Conservation (phyloP, 2,113 vertebrate species). For the Tupaia chinensis region DNA sequence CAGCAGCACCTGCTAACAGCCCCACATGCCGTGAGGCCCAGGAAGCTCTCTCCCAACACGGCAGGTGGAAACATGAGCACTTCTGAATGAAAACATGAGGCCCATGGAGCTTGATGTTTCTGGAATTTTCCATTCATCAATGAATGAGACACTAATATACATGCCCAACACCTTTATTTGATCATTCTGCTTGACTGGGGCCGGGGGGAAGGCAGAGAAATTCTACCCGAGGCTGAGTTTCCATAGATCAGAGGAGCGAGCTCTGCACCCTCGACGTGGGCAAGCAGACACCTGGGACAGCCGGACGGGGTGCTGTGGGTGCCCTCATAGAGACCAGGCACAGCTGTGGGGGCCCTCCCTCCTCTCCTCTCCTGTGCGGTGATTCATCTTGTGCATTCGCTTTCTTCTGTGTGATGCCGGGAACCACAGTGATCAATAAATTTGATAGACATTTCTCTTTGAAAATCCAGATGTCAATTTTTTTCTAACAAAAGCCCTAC, state of each 20-base stretch:
- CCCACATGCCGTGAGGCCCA: fast-evolving
- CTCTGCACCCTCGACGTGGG: too few relatives aligned
- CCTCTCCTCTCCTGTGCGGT: fast-evolving
- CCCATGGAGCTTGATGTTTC: neutral
- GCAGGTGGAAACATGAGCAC: fast-evolving
- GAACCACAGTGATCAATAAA: fast-evolving
- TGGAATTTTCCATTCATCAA: neutral
- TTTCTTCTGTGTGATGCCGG: fast-evolving
- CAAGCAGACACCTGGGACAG: neutral
- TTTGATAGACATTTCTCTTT: too few relatives aligned
- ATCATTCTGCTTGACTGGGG: neutral
- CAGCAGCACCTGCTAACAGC: fast-evolving
- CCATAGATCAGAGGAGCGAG: neutral
- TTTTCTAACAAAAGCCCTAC: neutral
- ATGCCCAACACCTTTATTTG: neutral
- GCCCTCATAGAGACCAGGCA: fast-evolving
- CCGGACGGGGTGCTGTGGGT: fast-evolving
- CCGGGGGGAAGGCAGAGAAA: neutral
- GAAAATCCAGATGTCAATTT: neutral
- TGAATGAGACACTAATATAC: neutral
- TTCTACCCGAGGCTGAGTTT: fast-evolving
- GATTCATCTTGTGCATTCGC: fast-evolving
- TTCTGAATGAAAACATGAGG: neutral
- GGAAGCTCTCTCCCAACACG: neutral
- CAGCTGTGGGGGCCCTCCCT: neutral